A percentile compares a stretch with the other conserved stretches of the same genome.
Evolutionary conservation across 2,888 invertebrate species (phyloP).

Genomic region (Brachypterus glaber): DNA sequence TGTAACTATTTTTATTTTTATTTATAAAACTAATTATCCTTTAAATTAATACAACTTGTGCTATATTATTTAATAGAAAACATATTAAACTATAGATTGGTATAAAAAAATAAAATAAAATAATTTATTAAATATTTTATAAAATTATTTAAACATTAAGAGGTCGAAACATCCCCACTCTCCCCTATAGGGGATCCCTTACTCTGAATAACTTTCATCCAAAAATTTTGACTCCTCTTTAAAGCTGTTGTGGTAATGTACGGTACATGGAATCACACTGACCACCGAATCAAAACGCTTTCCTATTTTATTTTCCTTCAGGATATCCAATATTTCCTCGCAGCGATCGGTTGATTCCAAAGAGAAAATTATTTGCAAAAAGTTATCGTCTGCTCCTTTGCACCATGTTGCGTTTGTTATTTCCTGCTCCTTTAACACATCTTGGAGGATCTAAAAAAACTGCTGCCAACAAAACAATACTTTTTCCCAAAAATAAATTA

Average conservation of each 20-base stretch:
- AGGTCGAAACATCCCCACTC: too few species aligned
- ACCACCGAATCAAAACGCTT: conserved; percentile 48
- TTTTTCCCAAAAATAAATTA: conserved; percentile 5
- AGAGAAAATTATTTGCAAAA: conserved; percentile 51
- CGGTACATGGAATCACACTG: conserved; percentile 54
- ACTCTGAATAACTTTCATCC: conserved; percentile 11
- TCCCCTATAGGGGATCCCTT: not conserved
- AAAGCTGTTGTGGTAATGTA: conserved; percentile 40
- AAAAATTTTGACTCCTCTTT: conserved; percentile 13
- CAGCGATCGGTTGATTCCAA: conserved; percentile 49
- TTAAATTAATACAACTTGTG: too few species aligned
- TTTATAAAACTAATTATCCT: too few species aligned
- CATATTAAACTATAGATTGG: too few species aligned
- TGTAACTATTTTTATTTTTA: too few species aligned
- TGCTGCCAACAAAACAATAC: too few species aligned
- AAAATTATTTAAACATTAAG: too few species aligned
- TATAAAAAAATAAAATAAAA: too few species aligned
- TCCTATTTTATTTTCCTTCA: conserved; percentile 54
- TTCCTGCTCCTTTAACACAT: conserved; percentile 44
- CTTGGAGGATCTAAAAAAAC: conserved; percentile 44
- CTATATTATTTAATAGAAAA: too few species aligned
- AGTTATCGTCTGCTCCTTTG: conserved; percentile 43
- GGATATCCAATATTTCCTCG: conserved; percentile 49
- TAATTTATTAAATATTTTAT: too few species aligned
- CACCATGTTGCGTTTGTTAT: conserved; percentile 51